Evolutionary conservation across 2,113 vertebrate genomes (phyloP).

Genomic region (Psilopsiagon aymara): DNA sequence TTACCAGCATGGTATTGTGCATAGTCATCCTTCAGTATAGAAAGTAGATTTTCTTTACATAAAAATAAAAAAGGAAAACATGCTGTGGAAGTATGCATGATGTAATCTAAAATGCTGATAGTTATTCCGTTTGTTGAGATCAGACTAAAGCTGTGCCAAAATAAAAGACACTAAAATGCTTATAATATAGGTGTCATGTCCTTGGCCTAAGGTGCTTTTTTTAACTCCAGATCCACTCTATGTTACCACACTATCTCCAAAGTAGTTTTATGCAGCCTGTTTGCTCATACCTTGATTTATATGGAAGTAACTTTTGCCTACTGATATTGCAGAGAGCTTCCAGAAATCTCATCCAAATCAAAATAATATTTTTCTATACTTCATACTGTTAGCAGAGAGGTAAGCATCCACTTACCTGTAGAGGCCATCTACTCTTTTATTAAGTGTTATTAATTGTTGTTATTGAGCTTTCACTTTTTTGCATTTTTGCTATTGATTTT

Average conservation of each 20-base stretch:
- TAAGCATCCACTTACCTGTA: neutral
- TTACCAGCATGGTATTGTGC: neutral
- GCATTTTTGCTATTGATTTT: neutral
- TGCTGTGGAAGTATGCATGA: fast-evolving
- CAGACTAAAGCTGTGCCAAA: neutral
- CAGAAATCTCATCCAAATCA: neutral
- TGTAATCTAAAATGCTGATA: neutral
- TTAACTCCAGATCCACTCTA: fast-evolving
- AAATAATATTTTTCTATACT: neutral
- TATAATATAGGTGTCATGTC: neutral
- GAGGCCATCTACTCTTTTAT: neutral
- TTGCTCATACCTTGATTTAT: neutral
- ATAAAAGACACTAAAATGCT: neutral
- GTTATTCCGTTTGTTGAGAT: neutral
- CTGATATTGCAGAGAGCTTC: neutral
- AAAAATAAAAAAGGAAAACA: neutral
- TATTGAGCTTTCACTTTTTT: neutral
- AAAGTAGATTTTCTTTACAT: neutral
- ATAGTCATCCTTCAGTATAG: neutral
- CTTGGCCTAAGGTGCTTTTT: neutral
- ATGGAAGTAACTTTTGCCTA: neutral
- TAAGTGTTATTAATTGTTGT: neutral
- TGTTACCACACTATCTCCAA: neutral
- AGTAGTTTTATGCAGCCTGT: neutral
- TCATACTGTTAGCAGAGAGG: neutral